A percentile compares a stretch with the other conserved stretches of the same genome.
phyloP scores from a whole-genome alignment of 2,888 invertebrate genomes.

The Himalopsyche japonica region DNA sequence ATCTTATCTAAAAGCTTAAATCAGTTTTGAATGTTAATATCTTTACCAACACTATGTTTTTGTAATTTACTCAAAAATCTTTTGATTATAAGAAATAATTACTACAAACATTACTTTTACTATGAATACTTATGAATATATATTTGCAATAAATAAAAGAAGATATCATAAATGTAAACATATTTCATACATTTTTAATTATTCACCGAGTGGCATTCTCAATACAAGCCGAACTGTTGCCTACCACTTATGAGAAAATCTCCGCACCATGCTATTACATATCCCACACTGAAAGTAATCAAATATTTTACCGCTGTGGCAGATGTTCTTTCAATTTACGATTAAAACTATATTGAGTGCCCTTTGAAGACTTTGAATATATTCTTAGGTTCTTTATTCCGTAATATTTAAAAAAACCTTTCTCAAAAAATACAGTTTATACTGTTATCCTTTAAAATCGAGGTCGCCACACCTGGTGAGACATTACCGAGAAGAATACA shows the following conservation, averaged over 20 bases:
- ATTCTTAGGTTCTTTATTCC: background rate
- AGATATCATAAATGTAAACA: too few relatives aligned
- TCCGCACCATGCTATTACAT: background rate
- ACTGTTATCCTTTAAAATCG: background rate
- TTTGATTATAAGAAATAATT: too few relatives aligned
- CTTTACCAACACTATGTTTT: too few relatives aligned
- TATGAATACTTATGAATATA: too few relatives aligned
- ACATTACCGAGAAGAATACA: slow-evolving; percentile 3
- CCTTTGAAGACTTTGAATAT: background rate
- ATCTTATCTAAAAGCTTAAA: too few relatives aligned
- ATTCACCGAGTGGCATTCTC: background rate
- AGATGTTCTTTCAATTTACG: slow-evolving; percentile 6
- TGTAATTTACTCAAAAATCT: too few relatives aligned
- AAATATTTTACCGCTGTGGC: slow-evolving; percentile 16
- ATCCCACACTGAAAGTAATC: slow-evolving; percentile 13
- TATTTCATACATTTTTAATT: too few relatives aligned
- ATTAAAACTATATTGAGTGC: background rate
- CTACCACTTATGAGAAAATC: background rate
- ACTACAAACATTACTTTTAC: too few relatives aligned
- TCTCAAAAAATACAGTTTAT: background rate
- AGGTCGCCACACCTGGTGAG: background rate
- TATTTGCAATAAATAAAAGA: too few relatives aligned
- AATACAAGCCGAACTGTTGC: background rate
- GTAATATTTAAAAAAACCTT: background rate
- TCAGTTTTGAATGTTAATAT: too few relatives aligned